phyloP scores from a whole-genome alignment of 35 echinoderm and acorn worm genomes.

The Lytechinus pictus region DNA sequence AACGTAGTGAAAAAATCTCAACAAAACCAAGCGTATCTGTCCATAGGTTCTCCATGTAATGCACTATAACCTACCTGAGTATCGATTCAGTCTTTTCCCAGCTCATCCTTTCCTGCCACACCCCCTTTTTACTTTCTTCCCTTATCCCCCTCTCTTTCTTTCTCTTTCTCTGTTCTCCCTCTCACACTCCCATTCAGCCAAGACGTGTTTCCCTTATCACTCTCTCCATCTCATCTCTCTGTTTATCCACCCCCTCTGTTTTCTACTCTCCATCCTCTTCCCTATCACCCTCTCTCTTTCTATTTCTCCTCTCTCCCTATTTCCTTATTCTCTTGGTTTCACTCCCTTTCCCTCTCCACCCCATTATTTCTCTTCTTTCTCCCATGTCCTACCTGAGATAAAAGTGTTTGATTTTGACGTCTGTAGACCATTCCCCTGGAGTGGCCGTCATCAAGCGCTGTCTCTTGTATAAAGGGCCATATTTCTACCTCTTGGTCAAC shows the following conservation, averaged over 20 bases:
- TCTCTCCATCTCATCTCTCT: background rate
- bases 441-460: background rate
- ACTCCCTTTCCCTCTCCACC: background rate
- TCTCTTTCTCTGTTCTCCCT: background rate
- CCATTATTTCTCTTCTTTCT: background rate
- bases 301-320: background rate
- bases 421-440: background rate
- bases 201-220: no score
- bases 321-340: background rate
- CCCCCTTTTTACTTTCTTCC: no score
- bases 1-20: background rate
- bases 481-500: slow-evolving; percentile 17
- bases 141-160: background rate
- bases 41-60: no score
- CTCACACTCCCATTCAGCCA: background rate
- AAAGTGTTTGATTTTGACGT: slow-evolving; percentile 35
- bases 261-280: background rate
- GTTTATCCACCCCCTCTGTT: background rate
- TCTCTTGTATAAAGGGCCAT: background rate
- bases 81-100: background rate
- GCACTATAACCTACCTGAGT: no score
- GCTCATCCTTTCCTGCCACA: background rate
- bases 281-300: background rate
- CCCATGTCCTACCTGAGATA: background rate
- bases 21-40: background rate